Evolutionary conservation across 1,140 invertebrate genomes (phyloP).

Genomic region (Drosophila repleta): DNA sequence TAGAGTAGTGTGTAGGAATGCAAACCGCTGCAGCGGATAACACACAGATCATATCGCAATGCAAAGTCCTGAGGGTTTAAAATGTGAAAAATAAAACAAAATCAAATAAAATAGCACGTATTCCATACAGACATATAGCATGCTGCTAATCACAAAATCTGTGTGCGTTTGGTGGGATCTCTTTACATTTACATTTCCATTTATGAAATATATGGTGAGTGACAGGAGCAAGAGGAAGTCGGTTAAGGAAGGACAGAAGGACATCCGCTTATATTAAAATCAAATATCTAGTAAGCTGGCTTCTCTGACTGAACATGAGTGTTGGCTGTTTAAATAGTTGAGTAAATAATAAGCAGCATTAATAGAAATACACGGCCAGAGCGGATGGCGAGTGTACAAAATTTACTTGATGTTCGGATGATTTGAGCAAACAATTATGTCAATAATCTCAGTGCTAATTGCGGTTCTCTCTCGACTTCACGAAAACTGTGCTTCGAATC

Average conservation of each 20-base stretch:
- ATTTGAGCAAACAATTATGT: constrained; percentile 67
- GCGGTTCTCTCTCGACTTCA: constrained; percentile 57
- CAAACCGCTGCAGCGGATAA: constrained; percentile 51
- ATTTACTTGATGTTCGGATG: constrained; percentile 48
- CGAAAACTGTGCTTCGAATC: constrained; percentile 46
- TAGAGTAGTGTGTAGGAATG: constrained; percentile 17
- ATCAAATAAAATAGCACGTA: constrained; percentile 18
- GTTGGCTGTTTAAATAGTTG: constrained; percentile 25
- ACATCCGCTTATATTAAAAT: background rate
- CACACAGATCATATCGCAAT: constrained; percentile 62
- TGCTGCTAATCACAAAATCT: constrained; percentile 60
- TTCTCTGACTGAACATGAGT: constrained; percentile 10
- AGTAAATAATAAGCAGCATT: constrained; percentile 13
- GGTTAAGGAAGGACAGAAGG: background rate
- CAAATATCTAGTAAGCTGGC: constrained; percentile 21
- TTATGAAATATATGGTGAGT: background rate
- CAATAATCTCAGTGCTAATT: constrained; percentile 76
- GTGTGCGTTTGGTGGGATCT: constrained; percentile 10
- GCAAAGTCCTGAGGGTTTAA: constrained; percentile 54
- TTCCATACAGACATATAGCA: constrained; percentile 1
- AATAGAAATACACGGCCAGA: constrained; percentile 15
- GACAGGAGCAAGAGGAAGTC: background rate
- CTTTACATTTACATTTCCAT: too few relatives aligned
- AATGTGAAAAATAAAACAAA: constrained; percentile 43
- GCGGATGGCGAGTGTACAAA: background rate